A percentile compares a stretch with the other conserved stretches of the same genome.
Conservation (phyloP, 2,888 invertebrate genomes). For the Amphipoea oculea region DNA sequence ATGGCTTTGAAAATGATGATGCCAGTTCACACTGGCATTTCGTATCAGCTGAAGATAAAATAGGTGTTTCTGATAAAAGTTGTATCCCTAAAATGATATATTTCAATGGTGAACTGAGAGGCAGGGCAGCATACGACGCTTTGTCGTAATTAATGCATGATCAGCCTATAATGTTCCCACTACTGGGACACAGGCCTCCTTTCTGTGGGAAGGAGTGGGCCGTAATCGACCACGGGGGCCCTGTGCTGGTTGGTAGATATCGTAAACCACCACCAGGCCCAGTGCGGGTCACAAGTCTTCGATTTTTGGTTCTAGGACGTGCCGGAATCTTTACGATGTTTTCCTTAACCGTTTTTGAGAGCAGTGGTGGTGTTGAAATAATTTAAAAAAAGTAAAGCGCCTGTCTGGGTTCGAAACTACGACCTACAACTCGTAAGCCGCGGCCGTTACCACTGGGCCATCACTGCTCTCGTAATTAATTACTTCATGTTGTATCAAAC, state of each 20-base stretch:
- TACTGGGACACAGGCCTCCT: no score
- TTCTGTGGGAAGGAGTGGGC: no score
- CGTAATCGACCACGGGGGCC: no score
- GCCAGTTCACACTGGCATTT: background rate
- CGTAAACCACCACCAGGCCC: no score
- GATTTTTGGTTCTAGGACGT: background rate
- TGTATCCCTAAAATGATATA: background rate
- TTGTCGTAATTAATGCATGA: background rate
- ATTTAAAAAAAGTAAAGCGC: background rate
- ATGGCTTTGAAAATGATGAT: background rate
- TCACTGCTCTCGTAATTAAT: background rate
- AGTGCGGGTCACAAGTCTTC: no score
- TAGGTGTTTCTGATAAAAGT: background rate
- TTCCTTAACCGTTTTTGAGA: background rate
- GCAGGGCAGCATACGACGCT: no score
- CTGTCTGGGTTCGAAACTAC: background rate
- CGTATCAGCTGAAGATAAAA: background rate
- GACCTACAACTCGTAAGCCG: background rate
- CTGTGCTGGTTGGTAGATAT: no score
- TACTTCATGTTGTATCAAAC: background rate
- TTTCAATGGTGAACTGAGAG: background rate
- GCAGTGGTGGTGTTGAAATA: no score
- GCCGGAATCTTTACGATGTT: background rate
- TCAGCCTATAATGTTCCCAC: no score
- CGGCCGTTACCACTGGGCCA: no score